Base-by-base conservation (phyloP, 2,113 vertebrate species). In the Actinemys pallida region DNA sequence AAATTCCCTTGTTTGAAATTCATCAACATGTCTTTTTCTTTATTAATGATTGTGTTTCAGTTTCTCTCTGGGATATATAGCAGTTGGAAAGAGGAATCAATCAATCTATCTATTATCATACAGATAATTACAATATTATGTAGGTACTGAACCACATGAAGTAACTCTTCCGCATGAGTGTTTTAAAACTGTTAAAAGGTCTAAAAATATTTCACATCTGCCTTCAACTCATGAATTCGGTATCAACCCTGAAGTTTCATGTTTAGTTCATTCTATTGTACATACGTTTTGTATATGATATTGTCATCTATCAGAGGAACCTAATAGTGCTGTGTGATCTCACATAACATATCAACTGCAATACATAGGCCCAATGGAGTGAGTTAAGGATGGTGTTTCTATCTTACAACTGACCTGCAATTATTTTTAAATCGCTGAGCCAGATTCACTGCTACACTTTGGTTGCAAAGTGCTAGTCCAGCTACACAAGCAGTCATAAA, bases 51-150 rank as follows among this genome's bases (percentile, higher is more conserved):
- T 94, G 76, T 88, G 65, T 91, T 78, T 92, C 89, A 20, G 82
- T 96, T 96, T 95, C 65, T 93, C 17, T 80, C 65, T 92, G 88
- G 90, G 94, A 95, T 95, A 69, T 11, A 54, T 65, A 54, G 29
- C 53, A 35, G 39, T 65, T 79, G 56, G 57, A 79, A 84, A 92
- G 27, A 92, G 35, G 42, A 59, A 39, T 75, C 59, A 52, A 50
- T 62, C 39, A 10, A 17, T 65, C n/a, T 35, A 53, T 78, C 84
- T 53, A 62, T 84, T 65, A 57, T 62, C 31, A 35, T 52, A 22
- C 24, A 72, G 47, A 27, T 79, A 25, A n/a, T 54, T 84, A 24
- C 24, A 78, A 20, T 17, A 72, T 72, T 10, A 5, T 72, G 35
- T 72, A 72, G 17, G n/a, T 24, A 78, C 19, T 78, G 24, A 78